Evolutionary conservation across 2,888 invertebrate species (phyloP).

Genomic region (Quadroppia sp.): DNA sequence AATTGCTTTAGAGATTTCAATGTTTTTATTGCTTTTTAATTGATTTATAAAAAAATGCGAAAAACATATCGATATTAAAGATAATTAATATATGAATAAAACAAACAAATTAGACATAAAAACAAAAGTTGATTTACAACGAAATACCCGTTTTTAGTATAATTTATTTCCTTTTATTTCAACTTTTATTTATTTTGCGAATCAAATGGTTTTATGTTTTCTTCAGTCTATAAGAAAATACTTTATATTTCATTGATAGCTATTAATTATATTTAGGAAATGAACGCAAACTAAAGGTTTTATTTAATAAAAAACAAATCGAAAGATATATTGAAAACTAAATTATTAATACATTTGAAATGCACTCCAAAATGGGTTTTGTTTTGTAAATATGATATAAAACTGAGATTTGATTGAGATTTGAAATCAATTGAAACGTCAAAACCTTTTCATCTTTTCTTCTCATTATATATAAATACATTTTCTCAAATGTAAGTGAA

Average conservation of each 20-base stretch:
- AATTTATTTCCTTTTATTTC: background rate
- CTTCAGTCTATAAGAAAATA: no score
- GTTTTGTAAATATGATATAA: background rate
- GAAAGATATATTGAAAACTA: background rate
- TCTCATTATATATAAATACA: background rate
- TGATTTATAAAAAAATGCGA: background rate
- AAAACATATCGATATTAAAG: slow-evolving; percentile 22
- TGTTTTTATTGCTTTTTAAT: slow-evolving; percentile 27
- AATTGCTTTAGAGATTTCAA: background rate
- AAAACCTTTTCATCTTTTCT: background rate
- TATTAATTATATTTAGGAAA: background rate
- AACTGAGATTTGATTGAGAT: background rate
- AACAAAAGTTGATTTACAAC: slow-evolving; percentile 33
- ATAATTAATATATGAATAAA: slow-evolving; percentile 27
- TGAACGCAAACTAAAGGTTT: background rate
- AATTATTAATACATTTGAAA: background rate
- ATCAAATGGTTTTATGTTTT: background rate
- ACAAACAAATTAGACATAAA: slow-evolving; percentile 7
- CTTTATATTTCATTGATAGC: no score
- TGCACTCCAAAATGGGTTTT: background rate
- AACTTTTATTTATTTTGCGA: background rate
- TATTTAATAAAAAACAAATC: no score
- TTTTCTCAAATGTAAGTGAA: background rate
- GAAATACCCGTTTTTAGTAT: background rate
- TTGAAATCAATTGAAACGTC: background rate